Percentiles rank a stretch among this genome's conserved stretches.
These are phyloP conservation scores for Napeogenes inachia DNA, from an alignment of 2,888 invertebrate species.

Conservation along the genomic window DNA sequence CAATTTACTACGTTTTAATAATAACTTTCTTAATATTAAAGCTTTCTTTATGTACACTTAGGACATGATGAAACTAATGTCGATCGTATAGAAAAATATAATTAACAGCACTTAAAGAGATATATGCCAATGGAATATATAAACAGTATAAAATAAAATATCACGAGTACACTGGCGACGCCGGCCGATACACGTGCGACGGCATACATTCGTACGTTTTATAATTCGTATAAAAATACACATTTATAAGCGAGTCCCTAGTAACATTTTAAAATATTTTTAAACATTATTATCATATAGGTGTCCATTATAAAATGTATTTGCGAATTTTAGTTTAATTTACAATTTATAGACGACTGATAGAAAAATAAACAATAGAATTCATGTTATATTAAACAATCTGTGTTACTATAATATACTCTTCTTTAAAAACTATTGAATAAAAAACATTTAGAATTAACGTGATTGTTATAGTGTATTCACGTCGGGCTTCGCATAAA, in stretches of 20 bases:
- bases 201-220: slow-evolving; percentile 15
- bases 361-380: slow-evolving; percentile 62
- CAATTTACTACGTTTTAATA: slow-evolving; percentile 59
- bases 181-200: slow-evolving; percentile 30
- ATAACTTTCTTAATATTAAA: slow-evolving; percentile 68
- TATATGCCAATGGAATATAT: slow-evolving; percentile 55
- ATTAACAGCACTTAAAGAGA: slow-evolving; percentile 42
- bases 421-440: slow-evolving; percentile 17
- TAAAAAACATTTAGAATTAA: neutral
- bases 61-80: slow-evolving; percentile 36
- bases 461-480: neutral
- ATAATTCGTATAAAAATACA: slow-evolving; percentile 43
- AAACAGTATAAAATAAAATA: slow-evolving; percentile 44
- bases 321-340: slow-evolving; percentile 11
- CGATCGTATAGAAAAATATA: slow-evolving; percentile 40
- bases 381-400: slow-evolving; percentile 27
- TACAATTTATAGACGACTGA: slow-evolving; percentile 46
- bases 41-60: slow-evolving; percentile 54
- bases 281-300: slow-evolving; percentile 8
- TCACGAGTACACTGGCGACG: slow-evolving; percentile 38
- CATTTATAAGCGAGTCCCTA: slow-evolving; percentile 33
- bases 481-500: neutral
- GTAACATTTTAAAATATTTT: slow-evolving; percentile 30
- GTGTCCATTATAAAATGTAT: slow-evolving; percentile 5
- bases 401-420: slow-evolving; percentile 37